phyloP scores from a whole-genome alignment of 2,797 vertebrate genomes.

The Anguilla marmorata region DNA sequence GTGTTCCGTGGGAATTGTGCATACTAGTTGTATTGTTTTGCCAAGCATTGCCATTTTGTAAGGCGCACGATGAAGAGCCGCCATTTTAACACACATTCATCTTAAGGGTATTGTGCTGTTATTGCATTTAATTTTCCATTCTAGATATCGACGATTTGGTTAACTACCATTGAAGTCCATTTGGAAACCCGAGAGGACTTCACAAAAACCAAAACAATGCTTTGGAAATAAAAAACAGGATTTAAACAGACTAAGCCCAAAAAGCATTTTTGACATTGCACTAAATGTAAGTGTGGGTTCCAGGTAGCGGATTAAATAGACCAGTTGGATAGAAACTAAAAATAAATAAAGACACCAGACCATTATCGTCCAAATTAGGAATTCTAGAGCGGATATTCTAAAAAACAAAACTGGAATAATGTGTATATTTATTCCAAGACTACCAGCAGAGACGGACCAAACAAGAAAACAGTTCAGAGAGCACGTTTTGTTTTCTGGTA shows the following conservation, averaged over 20 bases:
- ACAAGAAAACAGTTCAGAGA: slow-evolving; percentile 43
- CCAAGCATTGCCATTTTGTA: slow-evolving; percentile 53
- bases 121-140: slow-evolving; percentile 35
- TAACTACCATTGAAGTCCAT: slow-evolving; percentile 25
- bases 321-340: background rate
- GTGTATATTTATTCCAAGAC: slow-evolving; percentile 39
- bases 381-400: background rate
- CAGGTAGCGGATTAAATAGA: background rate
- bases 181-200: slow-evolving; percentile 36
- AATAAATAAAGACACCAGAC: background rate
- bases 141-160: slow-evolving; percentile 35
- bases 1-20: slow-evolving; percentile 24
- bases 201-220: slow-evolving; percentile 37
- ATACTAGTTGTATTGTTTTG: slow-evolving; percentile 32
- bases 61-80: slow-evolving; percentile 55
- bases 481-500: background rate
- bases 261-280: background rate
- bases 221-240: slow-evolving; percentile 34
- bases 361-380: background rate
- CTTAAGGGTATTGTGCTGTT: slow-evolving; percentile 37
- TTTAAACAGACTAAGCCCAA: background rate
- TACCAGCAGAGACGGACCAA: slow-evolving; percentile 43
- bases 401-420: background rate
- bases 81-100: slow-evolving; percentile 66
- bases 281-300: background rate